Evolutionary conservation across 2,888 invertebrate species (phyloP), one percentile per base, ranked within the genome.

Genomic region (Spilosoma lubricipeda): DNA sequence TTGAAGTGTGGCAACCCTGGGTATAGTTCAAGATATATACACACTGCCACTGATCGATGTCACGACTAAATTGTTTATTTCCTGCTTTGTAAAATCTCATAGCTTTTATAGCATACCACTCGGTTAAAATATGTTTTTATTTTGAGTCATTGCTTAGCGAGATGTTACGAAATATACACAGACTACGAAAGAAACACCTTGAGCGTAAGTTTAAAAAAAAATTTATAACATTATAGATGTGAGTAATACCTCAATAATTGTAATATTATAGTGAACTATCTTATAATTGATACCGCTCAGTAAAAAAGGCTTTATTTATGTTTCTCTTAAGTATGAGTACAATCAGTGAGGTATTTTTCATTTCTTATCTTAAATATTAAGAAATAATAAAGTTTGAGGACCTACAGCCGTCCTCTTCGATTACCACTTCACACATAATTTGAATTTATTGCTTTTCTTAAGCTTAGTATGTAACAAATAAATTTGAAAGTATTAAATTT

Each of bases 1-100:
- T 33, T 18, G n/a, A 67, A 20, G 69, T 56, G n/a, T 69, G 52
- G 36, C 69, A 56, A 56, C 56, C 56, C 36, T 69, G n/a, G 52
- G 48, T 5, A 27, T 36, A 15, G 1, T 63, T 59, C 33, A 68
- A 52, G 20, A 52, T 52, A 30, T 48, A 33, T 52, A 7, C 30
- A 23, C 48, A 68, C 48, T 15, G 68, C n/a, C 33, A 36, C 52
- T n/a, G 68, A 20, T 33, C 52, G 33, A 5, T 42, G 27, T 67
- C 42, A n/a, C 42, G 27, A 9, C 42, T 9, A 42, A 42, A 20
- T n/a, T 67, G 42, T 67, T 42, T 18, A 42, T n/a, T 67, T 7
- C 3, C 45, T 45, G 11, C 18, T 45, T 20, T 15, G 0, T 45
- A 30, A 45, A 67, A 3, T 67, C 27, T 67, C 30, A 20, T 9